A percentile compares a stretch with the other conserved stretches of the same genome.
These are phyloP conservation scores for Clarias magur DNA, from an alignment of 2,113 vertebrate genomes.

Conservation along the genomic window DNA sequence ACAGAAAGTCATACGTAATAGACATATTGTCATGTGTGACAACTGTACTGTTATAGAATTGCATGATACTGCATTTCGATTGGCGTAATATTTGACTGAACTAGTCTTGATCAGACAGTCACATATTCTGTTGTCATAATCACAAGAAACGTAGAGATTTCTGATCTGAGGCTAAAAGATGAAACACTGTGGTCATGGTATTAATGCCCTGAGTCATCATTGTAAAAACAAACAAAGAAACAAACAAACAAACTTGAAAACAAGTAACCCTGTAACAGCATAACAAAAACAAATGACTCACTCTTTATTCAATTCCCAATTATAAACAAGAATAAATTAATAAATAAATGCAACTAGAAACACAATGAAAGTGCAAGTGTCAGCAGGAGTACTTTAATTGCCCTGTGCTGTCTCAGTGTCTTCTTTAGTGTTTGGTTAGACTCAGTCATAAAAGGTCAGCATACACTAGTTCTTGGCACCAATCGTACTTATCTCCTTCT, in stretches of 20 bases:
- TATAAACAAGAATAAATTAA: background rate
- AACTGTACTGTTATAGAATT: background rate
- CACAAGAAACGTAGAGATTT: background rate
- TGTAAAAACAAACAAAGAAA: too few species aligned
- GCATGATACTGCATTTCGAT: background rate
- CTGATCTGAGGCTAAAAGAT: background rate
- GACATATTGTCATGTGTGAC: background rate
- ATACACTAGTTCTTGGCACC: conserved; percentile 26
- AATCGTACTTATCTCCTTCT: conserved; percentile 40
- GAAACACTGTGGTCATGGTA: background rate
- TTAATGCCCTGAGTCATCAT: background rate
- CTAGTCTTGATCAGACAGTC: background rate
- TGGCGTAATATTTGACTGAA: background rate
- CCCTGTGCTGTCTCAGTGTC: conserved; percentile 16
- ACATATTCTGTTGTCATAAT: background rate
- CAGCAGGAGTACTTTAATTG: conserved; percentile 33
- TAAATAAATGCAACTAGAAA: background rate
- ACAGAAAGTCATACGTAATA: background rate
- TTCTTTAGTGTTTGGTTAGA: conserved; percentile 40
- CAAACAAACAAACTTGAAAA: background rate
- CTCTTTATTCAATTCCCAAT: background rate
- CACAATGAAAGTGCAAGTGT: conserved; percentile 32
- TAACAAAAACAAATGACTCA: background rate
- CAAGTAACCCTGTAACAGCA: background rate
- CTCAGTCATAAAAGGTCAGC: conserved; percentile 51